phyloP scores from a whole-genome alignment of 2,888 invertebrate species.

The Netelia virgata region DNA sequence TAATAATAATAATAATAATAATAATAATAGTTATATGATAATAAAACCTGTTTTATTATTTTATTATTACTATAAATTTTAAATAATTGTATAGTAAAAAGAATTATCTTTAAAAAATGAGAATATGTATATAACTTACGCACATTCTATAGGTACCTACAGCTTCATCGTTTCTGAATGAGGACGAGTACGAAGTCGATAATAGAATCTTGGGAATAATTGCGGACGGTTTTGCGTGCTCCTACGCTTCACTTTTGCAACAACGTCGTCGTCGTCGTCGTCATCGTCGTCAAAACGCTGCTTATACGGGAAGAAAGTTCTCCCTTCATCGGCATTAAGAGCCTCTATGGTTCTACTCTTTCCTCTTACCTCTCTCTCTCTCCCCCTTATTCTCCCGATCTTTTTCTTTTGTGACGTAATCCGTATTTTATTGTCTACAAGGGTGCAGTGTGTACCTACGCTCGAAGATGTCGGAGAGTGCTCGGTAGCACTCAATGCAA shows the following conservation, averaged over 20 bases:
- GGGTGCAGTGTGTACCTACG: slow-evolving; percentile 60
- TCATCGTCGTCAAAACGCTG: too few relatives aligned
- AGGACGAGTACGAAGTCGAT: slow-evolving; percentile 29
- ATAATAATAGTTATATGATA: too few relatives aligned
- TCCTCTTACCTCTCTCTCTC: slow-evolving; percentile 10
- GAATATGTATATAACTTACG: not conserved
- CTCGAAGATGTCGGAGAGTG: slow-evolving; percentile 61
- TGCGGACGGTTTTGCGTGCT: slow-evolving; percentile 30
- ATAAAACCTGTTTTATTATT: too few relatives aligned
- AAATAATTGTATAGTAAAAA: too few relatives aligned
- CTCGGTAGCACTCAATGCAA: slow-evolving; percentile 59
- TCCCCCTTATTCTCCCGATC: not conserved
- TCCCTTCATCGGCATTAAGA: too few relatives aligned
- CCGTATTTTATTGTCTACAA: slow-evolving; percentile 68
- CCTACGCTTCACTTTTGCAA: slow-evolving; percentile 42
- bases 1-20: too few relatives aligned
- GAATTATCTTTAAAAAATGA: too few relatives aligned
- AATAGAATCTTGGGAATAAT: slow-evolving; percentile 56
- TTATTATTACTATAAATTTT: too few relatives aligned
- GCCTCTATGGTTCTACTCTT: not conserved
- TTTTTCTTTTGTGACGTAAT: slow-evolving; percentile 52
- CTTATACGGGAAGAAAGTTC: too few relatives aligned
- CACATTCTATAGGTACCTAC: too few relatives aligned
- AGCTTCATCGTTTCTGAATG: not conserved
- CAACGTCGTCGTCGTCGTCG: not conserved